A percentile compares a stretch with the other conserved stretches of the same genome.
phyloP scores from a whole-genome alignment of 2,797 vertebrate genomes.

The Antrozous pallidus region DNA sequence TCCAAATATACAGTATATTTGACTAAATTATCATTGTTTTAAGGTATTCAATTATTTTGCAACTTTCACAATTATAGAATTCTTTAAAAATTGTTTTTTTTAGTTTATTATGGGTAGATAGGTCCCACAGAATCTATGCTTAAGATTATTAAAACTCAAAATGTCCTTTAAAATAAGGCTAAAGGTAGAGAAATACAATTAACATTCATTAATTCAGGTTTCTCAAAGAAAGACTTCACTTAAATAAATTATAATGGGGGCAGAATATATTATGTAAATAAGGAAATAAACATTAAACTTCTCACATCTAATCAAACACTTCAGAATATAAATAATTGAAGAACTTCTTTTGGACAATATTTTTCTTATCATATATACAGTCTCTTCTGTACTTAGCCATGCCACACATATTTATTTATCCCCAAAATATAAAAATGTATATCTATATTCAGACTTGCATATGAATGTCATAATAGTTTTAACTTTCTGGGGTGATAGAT shows the following conservation, averaged over 20 bases:
- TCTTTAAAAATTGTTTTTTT: neutral
- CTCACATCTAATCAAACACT: neutral
- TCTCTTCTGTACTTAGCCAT: neutral
- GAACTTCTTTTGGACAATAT: neutral
- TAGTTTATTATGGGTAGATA: neutral
- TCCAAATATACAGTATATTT: neutral
- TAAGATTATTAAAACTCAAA: conserved; percentile 19
- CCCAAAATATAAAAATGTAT: neutral
- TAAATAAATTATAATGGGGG: neutral
- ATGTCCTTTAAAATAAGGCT: neutral
- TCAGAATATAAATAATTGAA: conserved; percentile 13
- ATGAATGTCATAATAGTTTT: conserved; percentile 12
- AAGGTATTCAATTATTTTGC: neutral
- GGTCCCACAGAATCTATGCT: neutral
- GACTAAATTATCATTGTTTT: neutral
- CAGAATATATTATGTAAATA: neutral
- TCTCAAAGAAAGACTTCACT: neutral
- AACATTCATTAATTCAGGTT: neutral
- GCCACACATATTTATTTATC: neutral
- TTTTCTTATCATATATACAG: neutral
- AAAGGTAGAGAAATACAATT: neutral
- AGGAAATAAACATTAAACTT: neutral
- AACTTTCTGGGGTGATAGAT: neutral
- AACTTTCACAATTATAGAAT: neutral
- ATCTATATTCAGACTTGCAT: neutral